Conservation (phyloP, 2,888 invertebrate species). For the Labia minor region DNA sequence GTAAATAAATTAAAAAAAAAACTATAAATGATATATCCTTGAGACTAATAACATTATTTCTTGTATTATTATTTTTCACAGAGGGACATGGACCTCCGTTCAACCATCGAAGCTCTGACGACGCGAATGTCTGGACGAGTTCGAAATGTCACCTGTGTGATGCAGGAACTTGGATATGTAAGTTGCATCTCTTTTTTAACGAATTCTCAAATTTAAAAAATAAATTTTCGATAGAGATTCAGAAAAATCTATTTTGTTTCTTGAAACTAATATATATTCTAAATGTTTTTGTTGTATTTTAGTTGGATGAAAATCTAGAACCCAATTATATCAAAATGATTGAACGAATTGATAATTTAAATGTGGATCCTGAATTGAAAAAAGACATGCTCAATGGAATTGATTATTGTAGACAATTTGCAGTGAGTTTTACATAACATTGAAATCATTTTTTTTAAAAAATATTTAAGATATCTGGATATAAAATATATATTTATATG, state of each 20-base stretch:
- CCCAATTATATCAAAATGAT: conserved; percentile 54
- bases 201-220: too few relatives aligned
- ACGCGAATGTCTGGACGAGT: conserved; percentile 43
- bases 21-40: too few relatives aligned
- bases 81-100: conserved; percentile 50
- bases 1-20: too few relatives aligned
- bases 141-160: conserved; percentile 56
- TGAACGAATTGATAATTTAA: conserved; percentile 48
- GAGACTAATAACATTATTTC: too few relatives aligned
- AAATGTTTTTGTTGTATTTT: conserved; percentile 18
- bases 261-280: too few relatives aligned
- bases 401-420: conserved; percentile 57
- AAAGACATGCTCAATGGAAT: conserved; percentile 55
- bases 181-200: too few relatives aligned
- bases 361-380: conserved; percentile 50
- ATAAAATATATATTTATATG: neutral
- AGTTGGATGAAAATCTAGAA: conserved; percentile 51
- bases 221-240: neutral
- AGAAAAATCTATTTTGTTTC: neutral
- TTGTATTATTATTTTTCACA: too few relatives aligned
- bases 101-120: conserved; percentile 49
- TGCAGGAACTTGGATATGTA: conserved; percentile 57
- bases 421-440: conserved; percentile 41
- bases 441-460: neutral
- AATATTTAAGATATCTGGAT: too few relatives aligned